Conservation (phyloP, 2,888 invertebrate genomes). For the Calliopum simillimum region DNA sequence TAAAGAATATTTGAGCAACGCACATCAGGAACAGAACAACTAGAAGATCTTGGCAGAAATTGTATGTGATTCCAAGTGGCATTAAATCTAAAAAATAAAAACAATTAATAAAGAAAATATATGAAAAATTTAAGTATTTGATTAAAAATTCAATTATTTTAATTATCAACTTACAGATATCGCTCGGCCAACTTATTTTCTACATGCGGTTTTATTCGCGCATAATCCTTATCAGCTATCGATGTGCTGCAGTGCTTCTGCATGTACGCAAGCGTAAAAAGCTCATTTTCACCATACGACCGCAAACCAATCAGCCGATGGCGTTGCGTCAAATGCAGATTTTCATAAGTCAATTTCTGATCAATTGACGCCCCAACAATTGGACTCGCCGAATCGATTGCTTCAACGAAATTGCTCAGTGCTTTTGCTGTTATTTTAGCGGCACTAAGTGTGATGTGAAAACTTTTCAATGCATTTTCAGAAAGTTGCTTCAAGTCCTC, state of each 20-base stretch:
- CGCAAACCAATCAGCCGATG: conserved; percentile 62
- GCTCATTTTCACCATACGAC: conserved; percentile 62
- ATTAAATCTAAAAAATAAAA: conserved; percentile 56
- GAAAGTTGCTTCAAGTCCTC: conserved; percentile 54
- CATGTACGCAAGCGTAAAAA: conserved; percentile 64
- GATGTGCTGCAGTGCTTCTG: conserved; percentile 66
- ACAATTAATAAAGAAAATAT: conserved; percentile 14
- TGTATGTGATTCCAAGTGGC: conserved; percentile 65
- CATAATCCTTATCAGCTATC: conserved; percentile 63
- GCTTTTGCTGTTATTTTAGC: conserved; percentile 61
- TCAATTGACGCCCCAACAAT: conserved; percentile 61
- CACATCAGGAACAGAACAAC: conserved; percentile 57
- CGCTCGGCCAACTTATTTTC: conserved; percentile 63
- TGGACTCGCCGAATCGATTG: conserved; percentile 58
- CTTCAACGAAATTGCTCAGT: conserved; percentile 57
- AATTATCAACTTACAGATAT: conserved; percentile 58
- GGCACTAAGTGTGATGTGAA: conserved; percentile 61
- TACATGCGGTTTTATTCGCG: conserved; percentile 64
- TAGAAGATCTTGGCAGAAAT: conserved; percentile 60
- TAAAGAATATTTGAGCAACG: conserved; percentile 62
- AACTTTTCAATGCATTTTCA: conserved; percentile 55
- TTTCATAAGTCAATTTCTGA: conserved; percentile 59
- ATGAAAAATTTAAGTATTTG: not conserved
- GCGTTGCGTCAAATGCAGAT: conserved; percentile 57
- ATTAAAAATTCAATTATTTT: not conserved